phyloP scores from a whole-genome alignment of 2,797 vertebrate genomes.

The Petrocephalus schoutedeni region DNA sequence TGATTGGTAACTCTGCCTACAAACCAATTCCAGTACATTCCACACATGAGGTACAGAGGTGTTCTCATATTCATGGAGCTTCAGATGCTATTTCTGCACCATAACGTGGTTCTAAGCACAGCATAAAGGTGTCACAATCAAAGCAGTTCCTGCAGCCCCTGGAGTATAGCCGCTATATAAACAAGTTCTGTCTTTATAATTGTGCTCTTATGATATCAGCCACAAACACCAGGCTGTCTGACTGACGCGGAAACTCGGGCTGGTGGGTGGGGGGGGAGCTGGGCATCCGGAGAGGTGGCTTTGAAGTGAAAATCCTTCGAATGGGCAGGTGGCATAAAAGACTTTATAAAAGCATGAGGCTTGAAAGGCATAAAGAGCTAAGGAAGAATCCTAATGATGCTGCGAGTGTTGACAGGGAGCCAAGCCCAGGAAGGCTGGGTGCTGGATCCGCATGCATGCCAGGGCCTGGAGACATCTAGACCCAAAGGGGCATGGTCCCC shows the following conservation, averaged over 20 bases:
- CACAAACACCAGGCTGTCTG: neutral
- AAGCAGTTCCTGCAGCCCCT: neutral
- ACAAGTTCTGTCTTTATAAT: neutral
- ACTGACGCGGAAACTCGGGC: neutral
- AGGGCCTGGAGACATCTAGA: neutral
- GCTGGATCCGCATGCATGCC: neutral
- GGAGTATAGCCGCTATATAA: neutral
- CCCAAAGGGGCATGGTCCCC: neutral
- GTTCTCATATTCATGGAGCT: neutral
- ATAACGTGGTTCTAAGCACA: neutral
- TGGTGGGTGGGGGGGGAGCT: neutral
- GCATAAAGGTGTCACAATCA: neutral
- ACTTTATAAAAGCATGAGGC: neutral
- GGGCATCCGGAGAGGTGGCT: neutral
- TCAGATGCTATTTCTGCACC: neutral
- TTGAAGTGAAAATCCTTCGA: slow-evolving; percentile 21
- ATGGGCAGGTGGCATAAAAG: slow-evolving; percentile 12
- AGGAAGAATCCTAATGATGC: neutral
- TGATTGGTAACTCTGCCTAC: neutral
- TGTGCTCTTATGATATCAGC: neutral
- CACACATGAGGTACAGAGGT: neutral
- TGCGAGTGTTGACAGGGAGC: neutral
- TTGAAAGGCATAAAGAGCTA: neutral
- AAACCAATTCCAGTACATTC: neutral
- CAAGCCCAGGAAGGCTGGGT: neutral